These are phyloP conservation scores for Camponotus fellah DNA, from an alignment of 2,888 invertebrate species.

Conservation along the genomic window DNA sequence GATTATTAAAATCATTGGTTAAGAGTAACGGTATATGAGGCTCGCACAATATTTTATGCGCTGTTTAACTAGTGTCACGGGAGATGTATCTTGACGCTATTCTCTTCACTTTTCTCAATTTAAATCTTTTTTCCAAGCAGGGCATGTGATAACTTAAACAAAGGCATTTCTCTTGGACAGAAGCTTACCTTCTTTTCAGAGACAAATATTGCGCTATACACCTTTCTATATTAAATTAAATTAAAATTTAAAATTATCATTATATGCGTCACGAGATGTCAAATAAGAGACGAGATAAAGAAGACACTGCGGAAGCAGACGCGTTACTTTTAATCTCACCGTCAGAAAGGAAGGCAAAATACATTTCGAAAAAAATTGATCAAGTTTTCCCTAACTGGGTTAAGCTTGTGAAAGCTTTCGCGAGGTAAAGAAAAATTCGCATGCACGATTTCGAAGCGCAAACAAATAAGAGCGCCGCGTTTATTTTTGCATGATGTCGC, in stretches of 20 bases:
- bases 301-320: neutral
- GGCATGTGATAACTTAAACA: neutral
- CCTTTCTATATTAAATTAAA: neutral
- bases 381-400: slow-evolving; percentile 25
- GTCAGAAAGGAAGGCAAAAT: neutral
- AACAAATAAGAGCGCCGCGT: slow-evolving; percentile 62
- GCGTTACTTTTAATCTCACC: neutral
- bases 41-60: slow-evolving; percentile 12
- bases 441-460: slow-evolving; percentile 73
- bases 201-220: neutral
- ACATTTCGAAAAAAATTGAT: neutral
- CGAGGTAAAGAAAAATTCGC: slow-evolving; percentile 71
- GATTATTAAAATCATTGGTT: slow-evolving; percentile 26
- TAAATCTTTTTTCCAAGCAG: neutral
- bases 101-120: slow-evolving; percentile 9
- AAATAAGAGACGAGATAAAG: neutral
- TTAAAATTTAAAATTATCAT: neutral
- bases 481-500: slow-evolving; percentile 72
- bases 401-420: neutral
- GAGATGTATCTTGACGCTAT: slow-evolving; percentile 13
- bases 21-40: slow-evolving; percentile 13
- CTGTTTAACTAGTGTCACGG: slow-evolving; percentile 18
- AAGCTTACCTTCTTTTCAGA: neutral
- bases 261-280: neutral
- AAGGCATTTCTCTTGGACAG: neutral